These are phyloP conservation scores for Bostrychus sinensis DNA, from an alignment of 2,113 vertebrate species.

Conservation along the genomic window DNA sequence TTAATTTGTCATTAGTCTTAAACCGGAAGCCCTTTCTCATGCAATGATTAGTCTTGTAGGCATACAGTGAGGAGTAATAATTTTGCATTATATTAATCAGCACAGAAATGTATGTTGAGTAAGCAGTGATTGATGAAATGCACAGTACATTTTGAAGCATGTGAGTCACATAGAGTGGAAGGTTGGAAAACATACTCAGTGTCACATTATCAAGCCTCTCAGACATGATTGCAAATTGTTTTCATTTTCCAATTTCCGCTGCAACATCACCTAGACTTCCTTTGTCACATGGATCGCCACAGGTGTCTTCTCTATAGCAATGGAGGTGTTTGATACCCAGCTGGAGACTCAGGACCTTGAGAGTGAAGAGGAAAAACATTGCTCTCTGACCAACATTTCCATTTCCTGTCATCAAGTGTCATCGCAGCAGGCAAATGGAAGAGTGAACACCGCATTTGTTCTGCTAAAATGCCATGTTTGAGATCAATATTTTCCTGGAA, in stretches of 20 bases:
- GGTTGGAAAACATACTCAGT: neutral
- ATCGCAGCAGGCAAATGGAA: constrained; percentile 33
- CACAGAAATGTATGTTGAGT: no score
- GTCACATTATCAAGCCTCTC: neutral
- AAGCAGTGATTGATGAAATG: neutral
- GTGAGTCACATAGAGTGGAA: neutral
- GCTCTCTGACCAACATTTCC: neutral
- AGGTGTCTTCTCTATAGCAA: neutral
- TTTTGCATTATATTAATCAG: no score
- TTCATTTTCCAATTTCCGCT: neutral
- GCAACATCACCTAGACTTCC: neutral
- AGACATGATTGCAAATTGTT: neutral
- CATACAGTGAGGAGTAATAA: no score
- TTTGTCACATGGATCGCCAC: neutral
- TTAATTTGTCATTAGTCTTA: no score
- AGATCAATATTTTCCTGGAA: neutral
- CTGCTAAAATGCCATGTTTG: constrained; percentile 13
- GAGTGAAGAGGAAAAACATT: constrained; percentile 1
- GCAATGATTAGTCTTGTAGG: neutral
- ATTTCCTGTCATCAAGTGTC: constrained; percentile 34
- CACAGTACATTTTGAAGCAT: neutral
- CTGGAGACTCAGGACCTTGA: constrained; percentile 8
- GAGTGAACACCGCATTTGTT: neutral
- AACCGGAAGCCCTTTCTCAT: no score
- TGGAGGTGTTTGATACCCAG: neutral